These are phyloP conservation scores for Scotopteryx bipunctaria DNA, from an alignment of 2,888 invertebrate genomes.

Conservation along the genomic window DNA sequence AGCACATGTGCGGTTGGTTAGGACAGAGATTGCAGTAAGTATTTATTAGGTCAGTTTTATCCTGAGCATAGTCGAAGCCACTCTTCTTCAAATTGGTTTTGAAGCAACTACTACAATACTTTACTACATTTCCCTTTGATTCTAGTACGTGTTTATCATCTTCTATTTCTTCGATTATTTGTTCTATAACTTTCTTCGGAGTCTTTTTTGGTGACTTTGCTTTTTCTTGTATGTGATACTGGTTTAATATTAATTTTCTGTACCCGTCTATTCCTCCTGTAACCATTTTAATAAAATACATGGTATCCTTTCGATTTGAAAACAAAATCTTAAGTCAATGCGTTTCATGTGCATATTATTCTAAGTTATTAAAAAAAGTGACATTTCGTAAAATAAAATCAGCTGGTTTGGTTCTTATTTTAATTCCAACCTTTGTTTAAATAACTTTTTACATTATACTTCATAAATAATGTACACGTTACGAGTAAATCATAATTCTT, in stretches of 20 bases:
- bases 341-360: too few species aligned
- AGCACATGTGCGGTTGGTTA: constrained; percentile 29
- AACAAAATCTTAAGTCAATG: too few species aligned
- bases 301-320: too few species aligned
- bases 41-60: constrained; percentile 24
- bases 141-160: constrained; percentile 19
- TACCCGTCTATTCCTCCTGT: constrained; percentile 32
- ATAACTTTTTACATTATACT: too few species aligned
- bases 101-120: constrained; percentile 31
- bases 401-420: too few species aligned
- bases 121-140: constrained; percentile 13
- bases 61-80: constrained; percentile 27
- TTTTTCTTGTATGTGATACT: constrained; percentile 35
- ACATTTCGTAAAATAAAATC: too few species aligned
- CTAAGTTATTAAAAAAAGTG: too few species aligned
- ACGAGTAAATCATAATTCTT: too few species aligned
- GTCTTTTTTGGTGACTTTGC: constrained; percentile 6
- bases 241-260: constrained; percentile 33
- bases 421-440: too few species aligned
- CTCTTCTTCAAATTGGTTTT: constrained; percentile 17
- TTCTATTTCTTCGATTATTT: constrained; percentile 1
- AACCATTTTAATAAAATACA: not conserved
- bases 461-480: too few species aligned
- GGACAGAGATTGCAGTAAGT: constrained; percentile 32
- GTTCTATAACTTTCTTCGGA: constrained; percentile 9